These are phyloP conservation scores for Triplophysa dalaica DNA, from an alignment of 2,113 vertebrate genomes.

Conservation along the genomic window DNA sequence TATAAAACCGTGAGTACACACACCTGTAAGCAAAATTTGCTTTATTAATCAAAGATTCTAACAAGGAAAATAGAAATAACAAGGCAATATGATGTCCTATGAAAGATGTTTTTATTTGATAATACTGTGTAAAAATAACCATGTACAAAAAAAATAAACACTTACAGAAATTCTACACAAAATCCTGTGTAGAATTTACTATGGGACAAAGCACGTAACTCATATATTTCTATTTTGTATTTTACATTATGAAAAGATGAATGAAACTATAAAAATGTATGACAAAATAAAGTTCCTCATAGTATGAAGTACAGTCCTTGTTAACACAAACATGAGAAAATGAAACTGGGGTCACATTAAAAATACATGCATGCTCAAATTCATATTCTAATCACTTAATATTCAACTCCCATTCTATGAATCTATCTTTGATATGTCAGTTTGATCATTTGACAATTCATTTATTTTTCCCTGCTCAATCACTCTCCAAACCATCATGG, in stretches of 20 bases:
- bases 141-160: slow-evolving; percentile 60
- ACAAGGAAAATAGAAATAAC: slow-evolving; percentile 20
- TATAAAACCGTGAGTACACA: too few relatives aligned
- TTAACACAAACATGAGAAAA: slow-evolving; percentile 42
- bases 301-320: slow-evolving; percentile 42
- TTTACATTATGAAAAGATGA: slow-evolving; percentile 59
- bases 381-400: slow-evolving; percentile 49
- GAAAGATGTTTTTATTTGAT: slow-evolving; percentile 75
- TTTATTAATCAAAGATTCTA: too few relatives aligned
- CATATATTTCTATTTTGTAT: slow-evolving; percentile 64
- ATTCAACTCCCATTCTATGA: slow-evolving; percentile 34
- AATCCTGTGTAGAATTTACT: slow-evolving; percentile 57
- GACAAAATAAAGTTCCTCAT: slow-evolving; percentile 37
- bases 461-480: not conserved
- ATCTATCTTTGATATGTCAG: not conserved
- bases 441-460: slow-evolving; percentile 54
- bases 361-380: slow-evolving; percentile 25
- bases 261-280: slow-evolving; percentile 53
- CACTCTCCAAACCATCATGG: not conserved
- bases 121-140: slow-evolving; percentile 80
- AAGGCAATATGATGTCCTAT: slow-evolving; percentile 54
- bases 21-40: too few relatives aligned
- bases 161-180: slow-evolving; percentile 31
- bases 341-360: slow-evolving; percentile 14
- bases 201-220: slow-evolving; percentile 60